A percentile compares a stretch with the other conserved stretches of the same genome.
These are phyloP conservation scores for Cephus runcator DNA, from an alignment of 2,888 invertebrate genomes.

Conservation along the genomic window DNA sequence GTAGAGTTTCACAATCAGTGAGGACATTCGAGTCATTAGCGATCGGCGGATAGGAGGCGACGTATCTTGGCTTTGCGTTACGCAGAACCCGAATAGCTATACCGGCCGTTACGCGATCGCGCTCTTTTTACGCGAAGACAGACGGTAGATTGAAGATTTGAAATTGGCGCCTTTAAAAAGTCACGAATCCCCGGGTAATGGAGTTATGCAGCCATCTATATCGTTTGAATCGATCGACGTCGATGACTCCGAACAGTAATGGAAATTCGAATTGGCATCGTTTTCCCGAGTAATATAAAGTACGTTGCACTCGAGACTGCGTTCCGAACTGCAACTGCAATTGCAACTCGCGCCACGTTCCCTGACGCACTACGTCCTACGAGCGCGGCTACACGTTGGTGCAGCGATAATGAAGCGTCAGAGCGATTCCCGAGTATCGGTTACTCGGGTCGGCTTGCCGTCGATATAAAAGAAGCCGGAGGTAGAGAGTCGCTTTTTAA, in stretches of 20 bases:
- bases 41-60: background rate
- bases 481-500: background rate
- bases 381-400: background rate
- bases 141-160: background rate
- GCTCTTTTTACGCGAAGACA: background rate
- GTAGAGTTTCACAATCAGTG: background rate
- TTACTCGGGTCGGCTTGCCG: background rate
- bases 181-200: background rate
- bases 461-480: background rate
- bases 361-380: background rate
- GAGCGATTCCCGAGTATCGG: background rate
- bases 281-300: background rate
- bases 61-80: background rate
- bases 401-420: background rate
- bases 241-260: background rate
- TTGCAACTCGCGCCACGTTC: background rate
- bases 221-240: background rate
- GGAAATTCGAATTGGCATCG: background rate
- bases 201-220: background rate
- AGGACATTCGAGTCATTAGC: constrained; percentile 4
- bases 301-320: background rate
- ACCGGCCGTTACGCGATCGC: background rate
- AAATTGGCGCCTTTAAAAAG: background rate
- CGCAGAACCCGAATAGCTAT: background rate
- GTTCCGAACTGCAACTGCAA: background rate